Percentiles rank a stretch among this genome's conserved stretches.
phyloP scores from a whole-genome alignment of 2,797 vertebrate genomes.

The Crenuchus spilurus region DNA sequence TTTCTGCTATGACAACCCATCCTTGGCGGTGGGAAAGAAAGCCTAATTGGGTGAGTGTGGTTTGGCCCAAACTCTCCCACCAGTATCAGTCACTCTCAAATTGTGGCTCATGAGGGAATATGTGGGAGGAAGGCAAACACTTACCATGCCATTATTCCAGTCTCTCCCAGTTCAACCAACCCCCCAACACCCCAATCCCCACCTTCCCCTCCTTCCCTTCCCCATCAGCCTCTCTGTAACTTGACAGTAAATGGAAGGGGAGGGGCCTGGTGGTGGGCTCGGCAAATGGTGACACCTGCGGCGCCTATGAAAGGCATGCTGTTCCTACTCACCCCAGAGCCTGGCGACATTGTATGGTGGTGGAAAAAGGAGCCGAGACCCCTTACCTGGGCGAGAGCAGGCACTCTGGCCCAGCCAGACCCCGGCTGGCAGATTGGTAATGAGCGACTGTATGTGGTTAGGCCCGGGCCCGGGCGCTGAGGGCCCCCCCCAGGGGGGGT shows the following conservation, averaged over 20 bases:
- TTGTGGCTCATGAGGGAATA: conserved; percentile 75
- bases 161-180: conserved; percentile 81
- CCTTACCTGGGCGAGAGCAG: conserved; percentile 87
- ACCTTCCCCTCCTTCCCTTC: conserved; percentile 10
- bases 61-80: conserved; percentile 67
- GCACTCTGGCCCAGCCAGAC: conserved; percentile 82
- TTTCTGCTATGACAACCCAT: conserved; percentile 50
- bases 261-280: conserved; percentile 77
- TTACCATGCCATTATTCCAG: conserved; percentile 85
- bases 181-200: conserved; percentile 52
- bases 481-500: conserved; percentile 54
- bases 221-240: conserved; percentile 67
- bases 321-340: conserved; percentile 81
- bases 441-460: conserved; percentile 81
- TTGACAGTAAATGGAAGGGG: conserved; percentile 74
- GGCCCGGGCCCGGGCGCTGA: conserved; percentile 66
- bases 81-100: conserved; percentile 62
- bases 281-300: conserved; percentile 85
- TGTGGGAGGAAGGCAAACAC: conserved; percentile 84
- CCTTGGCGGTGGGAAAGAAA: conserved; percentile 56
- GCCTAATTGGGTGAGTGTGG: conserved; percentile 59
- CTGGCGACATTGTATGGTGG: conserved; percentile 81
- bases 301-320: conserved; percentile 84
- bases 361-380: conserved; percentile 82
- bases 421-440: conserved; percentile 85